These are phyloP conservation scores for Catamblyrhynchus diadema DNA, from an alignment of 2,797 vertebrate genomes.

Conservation along the genomic window DNA sequence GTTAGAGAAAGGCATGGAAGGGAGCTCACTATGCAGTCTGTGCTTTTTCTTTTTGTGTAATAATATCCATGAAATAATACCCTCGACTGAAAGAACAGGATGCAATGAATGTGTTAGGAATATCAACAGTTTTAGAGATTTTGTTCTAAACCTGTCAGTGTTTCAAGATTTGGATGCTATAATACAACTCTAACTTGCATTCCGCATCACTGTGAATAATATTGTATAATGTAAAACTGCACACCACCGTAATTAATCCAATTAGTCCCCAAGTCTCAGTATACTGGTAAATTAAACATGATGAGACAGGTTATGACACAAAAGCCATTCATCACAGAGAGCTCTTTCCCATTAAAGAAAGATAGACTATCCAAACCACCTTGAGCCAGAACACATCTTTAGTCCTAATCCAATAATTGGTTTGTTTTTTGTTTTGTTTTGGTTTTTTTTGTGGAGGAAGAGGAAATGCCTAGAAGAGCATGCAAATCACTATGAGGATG, in stretches of 20 bases:
- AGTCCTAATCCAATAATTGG: not conserved
- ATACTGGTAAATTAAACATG: not conserved
- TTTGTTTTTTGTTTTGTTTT: not conserved
- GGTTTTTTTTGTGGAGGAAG: fast-evolving
- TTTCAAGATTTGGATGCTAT: not conserved
- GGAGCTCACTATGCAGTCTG: not conserved
- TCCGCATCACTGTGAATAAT: not conserved
- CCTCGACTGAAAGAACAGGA: not conserved
- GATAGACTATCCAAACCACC: not conserved
- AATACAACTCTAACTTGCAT: not conserved
- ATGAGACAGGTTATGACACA: not conserved
- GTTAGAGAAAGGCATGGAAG: not conserved
- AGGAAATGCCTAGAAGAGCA: not conserved
- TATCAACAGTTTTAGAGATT: not conserved
- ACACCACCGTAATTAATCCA: not conserved
- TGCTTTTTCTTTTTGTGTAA: not conserved
- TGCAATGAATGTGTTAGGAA: not conserved
- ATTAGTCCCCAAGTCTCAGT: not conserved
- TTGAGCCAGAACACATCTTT: not conserved
- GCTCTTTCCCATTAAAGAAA: not conserved
- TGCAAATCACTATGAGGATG: not conserved
- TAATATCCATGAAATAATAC: not conserved
- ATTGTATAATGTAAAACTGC: not conserved
- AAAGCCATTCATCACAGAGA: not conserved
- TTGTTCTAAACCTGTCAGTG: not conserved